Evolutionary conservation across 2,888 invertebrate genomes (phyloP).

Genomic region (Eilema sororculum): DNA sequence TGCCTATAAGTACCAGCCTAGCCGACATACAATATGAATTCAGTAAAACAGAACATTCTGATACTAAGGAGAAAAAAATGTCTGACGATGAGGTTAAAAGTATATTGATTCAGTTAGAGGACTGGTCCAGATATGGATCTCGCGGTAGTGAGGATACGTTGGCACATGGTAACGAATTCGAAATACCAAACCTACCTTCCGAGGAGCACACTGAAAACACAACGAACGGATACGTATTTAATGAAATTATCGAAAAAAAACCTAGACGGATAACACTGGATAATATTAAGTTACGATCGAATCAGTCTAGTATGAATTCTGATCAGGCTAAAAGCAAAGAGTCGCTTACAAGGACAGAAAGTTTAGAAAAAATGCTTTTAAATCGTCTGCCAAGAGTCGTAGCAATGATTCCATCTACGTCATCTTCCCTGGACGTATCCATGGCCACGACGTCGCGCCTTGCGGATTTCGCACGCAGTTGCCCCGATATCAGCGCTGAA

Average conservation of each 20-base stretch:
- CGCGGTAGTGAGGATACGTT: constrained; percentile 81
- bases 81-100: constrained; percentile 82
- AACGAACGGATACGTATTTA: constrained; percentile 73
- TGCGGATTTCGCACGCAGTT: constrained; percentile 59
- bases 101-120: constrained; percentile 80
- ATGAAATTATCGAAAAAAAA: constrained; percentile 83
- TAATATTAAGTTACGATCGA: constrained; percentile 74
- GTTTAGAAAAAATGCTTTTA: constrained; percentile 62
- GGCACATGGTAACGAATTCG: constrained; percentile 82
- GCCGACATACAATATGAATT: constrained; percentile 78
- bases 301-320: constrained; percentile 66
- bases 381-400: constrained; percentile 54
- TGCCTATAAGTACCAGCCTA: constrained; percentile 76
- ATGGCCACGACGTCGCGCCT: constrained; percentile 18
- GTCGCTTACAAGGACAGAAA: constrained; percentile 59
- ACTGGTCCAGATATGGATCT: constrained; percentile 83
- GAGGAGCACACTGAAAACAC: constrained; percentile 72
- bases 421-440: constrained; percentile 46
- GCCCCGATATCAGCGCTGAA: constrained; percentile 67
- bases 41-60: constrained; percentile 70
- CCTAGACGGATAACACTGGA: constrained; percentile 82
- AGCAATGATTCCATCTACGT: constrained; percentile 50
- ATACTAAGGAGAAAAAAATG: constrained; percentile 68
- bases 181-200: constrained; percentile 78
- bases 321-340: constrained; percentile 62